Conservation (phyloP, 2,113 vertebrate genomes). For the Podiceps cristatus region DNA sequence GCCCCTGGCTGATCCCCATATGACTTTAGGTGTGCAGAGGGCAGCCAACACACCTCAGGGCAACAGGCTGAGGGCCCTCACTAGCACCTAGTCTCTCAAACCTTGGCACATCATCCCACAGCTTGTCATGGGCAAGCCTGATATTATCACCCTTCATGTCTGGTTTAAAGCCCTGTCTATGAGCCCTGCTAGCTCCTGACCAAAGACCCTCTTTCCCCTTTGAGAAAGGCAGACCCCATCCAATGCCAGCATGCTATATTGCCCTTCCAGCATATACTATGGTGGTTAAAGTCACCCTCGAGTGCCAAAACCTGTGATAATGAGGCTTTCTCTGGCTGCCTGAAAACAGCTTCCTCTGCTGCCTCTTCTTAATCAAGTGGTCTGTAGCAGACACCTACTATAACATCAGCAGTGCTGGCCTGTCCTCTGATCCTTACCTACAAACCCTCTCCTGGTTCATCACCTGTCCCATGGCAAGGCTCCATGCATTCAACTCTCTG, state of each 20-base stretch:
- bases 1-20: too few relatives aligned
- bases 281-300: background rate
- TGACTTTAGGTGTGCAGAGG: too few relatives aligned
- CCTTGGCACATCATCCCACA: too few relatives aligned
- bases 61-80: too few relatives aligned
- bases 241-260: background rate
- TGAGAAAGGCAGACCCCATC: too few relatives aligned
- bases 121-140: too few relatives aligned
- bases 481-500: background rate
- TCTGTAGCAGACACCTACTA: background rate
- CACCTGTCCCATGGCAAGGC: background rate
- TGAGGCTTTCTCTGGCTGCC: background rate
- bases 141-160: too few relatives aligned
- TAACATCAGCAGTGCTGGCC: background rate
- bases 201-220: too few relatives aligned
- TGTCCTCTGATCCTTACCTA: background rate
- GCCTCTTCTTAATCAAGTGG: background rate
- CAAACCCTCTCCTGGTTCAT: background rate
- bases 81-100: too few relatives aligned
- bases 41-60: too few relatives aligned
- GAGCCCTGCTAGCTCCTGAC: too few relatives aligned
- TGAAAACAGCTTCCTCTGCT: background rate
- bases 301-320: background rate
- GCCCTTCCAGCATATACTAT: background rate
- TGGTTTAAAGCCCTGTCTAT: too few relatives aligned